Base-by-base conservation (phyloP, 1,140 invertebrate genomes). In the Drosophila oshimai region DNA sequence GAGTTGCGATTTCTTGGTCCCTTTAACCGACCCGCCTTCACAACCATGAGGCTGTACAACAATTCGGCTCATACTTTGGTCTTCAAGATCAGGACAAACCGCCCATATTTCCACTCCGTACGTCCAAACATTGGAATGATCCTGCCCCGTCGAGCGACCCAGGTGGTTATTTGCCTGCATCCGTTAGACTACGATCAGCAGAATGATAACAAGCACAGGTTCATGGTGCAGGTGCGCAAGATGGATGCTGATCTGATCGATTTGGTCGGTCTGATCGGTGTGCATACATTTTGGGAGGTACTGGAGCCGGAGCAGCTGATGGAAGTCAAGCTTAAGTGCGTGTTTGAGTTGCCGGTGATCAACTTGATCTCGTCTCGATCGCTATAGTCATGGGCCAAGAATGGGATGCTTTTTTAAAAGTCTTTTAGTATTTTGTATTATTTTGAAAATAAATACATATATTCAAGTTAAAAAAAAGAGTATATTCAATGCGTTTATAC, bases 61-160 rank as follows among this genome's bases (percentile, higher is more conserved):
- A 97, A 97, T 28, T 93, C 96, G 80, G 94, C 95, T 72, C 93
- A 95, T 89, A 94, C 94, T 92, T 95, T 99, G 77, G 95, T 97
- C 92, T 99, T 99, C 93, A 99, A 99, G 95, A 99, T 99, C 77
- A 99, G 99, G 93, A 99, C 99, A 45, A 99, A 99, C 81, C 99
- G 98, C 79, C 99, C 99, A 55, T 99, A 98, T 92, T 96, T 96
- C 89, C 99, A 99, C 91, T 99, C 99, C 92, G 99, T 99, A 60
- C 95, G 98, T 90, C 99, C 99, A 72, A 99, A 99, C 92, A 98
- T 97, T 91, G 99, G 99, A 61, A 87, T 95, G 17, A 92, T 99
- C 45, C 94, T 95, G 70, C 94, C 97, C 17, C 95, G 95, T 88
- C 92, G 93, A 74, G 92, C 93, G 58, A 94, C 95, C 69, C 94